These are phyloP conservation scores for Siderastrea siderea DNA, from an alignment of 92 coral and sea anemone genomes.

Conservation along the genomic window DNA sequence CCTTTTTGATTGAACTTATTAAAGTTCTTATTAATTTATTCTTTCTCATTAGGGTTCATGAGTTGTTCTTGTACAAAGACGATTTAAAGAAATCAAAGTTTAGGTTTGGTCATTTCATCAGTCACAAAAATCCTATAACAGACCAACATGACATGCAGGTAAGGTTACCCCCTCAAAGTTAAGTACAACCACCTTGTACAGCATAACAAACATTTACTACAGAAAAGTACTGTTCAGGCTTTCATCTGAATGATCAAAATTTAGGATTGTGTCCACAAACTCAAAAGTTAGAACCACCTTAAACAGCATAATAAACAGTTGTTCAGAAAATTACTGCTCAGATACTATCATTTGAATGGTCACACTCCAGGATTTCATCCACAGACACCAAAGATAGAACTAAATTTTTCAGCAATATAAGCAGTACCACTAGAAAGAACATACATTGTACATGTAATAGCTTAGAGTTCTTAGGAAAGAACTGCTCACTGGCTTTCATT, in stretches of 20 bases:
- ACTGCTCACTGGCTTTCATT: no score
- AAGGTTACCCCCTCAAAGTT: background rate
- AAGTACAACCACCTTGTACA: background rate
- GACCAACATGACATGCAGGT: constrained; percentile 86
- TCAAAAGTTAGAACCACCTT: background rate
- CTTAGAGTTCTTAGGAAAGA: no score
- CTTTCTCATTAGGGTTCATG: constrained; percentile 79
- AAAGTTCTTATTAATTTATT: background rate
- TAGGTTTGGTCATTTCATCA: constrained; percentile 76
- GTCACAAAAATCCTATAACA: constrained; percentile 61
- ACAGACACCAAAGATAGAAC: no score
- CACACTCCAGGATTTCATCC: no score
- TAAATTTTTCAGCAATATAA: no score
- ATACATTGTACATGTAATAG: no score
- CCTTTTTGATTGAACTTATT: background rate
- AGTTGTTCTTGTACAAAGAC: constrained; percentile 75
- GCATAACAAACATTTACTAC: background rate
- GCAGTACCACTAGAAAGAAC: no score
- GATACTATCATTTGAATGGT: background rate
- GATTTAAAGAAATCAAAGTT: constrained; percentile 64
- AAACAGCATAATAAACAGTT: no score
- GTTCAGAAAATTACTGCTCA: no score
- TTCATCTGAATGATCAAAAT: no score
- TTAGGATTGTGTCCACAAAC: no score
- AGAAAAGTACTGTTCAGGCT: background rate